Percentiles rank a stretch among this genome's conserved stretches.
Conservation (phyloP, 2,797 vertebrate species). For the Poeciliopsis turneri region DNA sequence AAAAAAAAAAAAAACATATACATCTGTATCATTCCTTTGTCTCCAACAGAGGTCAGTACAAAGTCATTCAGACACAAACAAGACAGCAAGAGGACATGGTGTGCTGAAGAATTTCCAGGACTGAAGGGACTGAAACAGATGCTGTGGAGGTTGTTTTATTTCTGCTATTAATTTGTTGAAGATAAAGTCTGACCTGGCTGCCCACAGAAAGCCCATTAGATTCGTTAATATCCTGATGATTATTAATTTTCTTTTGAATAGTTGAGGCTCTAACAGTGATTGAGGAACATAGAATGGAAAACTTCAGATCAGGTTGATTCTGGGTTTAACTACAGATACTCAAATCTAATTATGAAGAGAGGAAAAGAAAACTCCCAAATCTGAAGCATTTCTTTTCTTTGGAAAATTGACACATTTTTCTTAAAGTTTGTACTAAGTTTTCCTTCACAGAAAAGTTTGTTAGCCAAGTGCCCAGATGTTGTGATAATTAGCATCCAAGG, state of each 20-base stretch:
- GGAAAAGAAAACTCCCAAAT: neutral
- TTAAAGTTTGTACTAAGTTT: neutral
- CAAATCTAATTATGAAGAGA: neutral
- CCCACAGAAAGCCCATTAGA: constrained; percentile 49
- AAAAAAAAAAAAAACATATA: constrained; percentile 7
- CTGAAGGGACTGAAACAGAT: constrained; percentile 17
- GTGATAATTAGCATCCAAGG: constrained; percentile 16
- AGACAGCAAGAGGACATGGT: constrained; percentile 23
- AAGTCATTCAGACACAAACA: constrained; percentile 46
- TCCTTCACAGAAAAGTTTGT: neutral
- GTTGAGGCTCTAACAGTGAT: constrained; percentile 30
- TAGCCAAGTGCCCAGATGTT: neutral
- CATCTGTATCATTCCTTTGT: constrained; percentile 33
- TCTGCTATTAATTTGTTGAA: constrained; percentile 18
- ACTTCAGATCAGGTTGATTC: constrained; percentile 44
- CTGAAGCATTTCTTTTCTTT: constrained; percentile 27
- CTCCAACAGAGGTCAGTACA: constrained; percentile 61
- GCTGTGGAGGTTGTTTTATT: neutral
- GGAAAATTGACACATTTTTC: constrained; percentile 19
- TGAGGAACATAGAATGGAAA: constrained; percentile 11
- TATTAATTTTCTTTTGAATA: constrained; percentile 31
- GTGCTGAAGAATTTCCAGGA: constrained; percentile 21
- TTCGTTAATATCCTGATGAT: constrained; percentile 22
- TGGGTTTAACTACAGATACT: neutral
- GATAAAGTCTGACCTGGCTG: constrained; percentile 23